phyloP scores from a whole-genome alignment of 1,140 invertebrate species.

The Drosophila kepulauana region DNA sequence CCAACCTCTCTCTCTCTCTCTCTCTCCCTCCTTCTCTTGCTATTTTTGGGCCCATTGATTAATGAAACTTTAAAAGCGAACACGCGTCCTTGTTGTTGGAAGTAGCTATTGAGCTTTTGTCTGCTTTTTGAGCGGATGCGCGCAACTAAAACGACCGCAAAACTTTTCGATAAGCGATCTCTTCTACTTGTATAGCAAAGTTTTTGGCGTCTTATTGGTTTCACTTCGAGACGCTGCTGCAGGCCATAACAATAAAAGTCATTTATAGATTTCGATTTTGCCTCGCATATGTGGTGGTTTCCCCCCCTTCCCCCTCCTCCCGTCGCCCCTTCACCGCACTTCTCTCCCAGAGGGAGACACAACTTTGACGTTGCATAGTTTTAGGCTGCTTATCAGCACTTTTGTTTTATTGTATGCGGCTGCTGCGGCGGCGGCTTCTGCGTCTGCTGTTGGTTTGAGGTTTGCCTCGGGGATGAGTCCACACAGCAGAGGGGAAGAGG shows the following conservation, averaged over 20 bases:
- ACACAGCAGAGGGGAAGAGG: not conserved
- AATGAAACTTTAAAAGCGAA: slow-evolving; percentile 80
- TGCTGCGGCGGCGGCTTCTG: not conserved
- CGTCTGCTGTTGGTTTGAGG: slow-evolving; percentile 1
- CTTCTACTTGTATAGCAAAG: slow-evolving; percentile 19
- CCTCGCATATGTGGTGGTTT: slow-evolving; percentile 51
- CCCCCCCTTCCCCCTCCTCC: not conserved
- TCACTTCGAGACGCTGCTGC: slow-evolving; percentile 49
- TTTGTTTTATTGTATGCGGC: slow-evolving; percentile 67
- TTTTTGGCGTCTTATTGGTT: slow-evolving; percentile 55
- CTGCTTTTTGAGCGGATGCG: slow-evolving; percentile 35
- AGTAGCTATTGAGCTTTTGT: slow-evolving; percentile 29
- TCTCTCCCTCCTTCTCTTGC: not conserved
- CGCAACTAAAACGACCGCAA: slow-evolving; percentile 50
- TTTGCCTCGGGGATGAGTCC: not conserved
- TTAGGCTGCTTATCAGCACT: slow-evolving; percentile 78
- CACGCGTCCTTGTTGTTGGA: slow-evolving; percentile 46
- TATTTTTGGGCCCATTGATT: slow-evolving; percentile 55
- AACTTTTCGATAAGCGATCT: slow-evolving; percentile 58
- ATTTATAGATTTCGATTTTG: slow-evolving; percentile 81
- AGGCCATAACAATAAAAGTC: slow-evolving; percentile 81
- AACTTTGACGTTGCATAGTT: slow-evolving; percentile 74
- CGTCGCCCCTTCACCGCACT: no score
- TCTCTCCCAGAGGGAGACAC: slow-evolving; percentile 26
- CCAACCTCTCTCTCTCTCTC: not conserved